Evolutionary conservation across 2,797 vertebrate genomes (phyloP), one percentile per base, ranked within the genome.

Genomic region (Helostoma temminkii): DNA sequence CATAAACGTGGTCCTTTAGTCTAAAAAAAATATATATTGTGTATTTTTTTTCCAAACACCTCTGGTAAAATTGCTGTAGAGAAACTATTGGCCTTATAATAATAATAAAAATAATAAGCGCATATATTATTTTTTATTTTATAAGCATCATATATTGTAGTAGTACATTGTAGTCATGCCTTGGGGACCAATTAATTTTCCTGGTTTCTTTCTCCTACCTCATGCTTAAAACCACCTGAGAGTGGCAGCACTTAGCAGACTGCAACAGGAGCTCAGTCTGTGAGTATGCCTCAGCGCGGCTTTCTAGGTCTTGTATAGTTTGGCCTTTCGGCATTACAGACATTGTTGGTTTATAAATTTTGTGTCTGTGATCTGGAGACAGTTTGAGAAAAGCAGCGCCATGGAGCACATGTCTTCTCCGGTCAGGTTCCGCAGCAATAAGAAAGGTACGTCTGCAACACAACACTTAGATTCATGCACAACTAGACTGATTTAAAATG

Each of bases 371-470:
- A 19, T 66, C 60, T 48, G 42, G 9, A 32, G 21, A 37, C 34
- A 65, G 56, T 53, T 62, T 61, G 45, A 26, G 37, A 41, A n/a
- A 24, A 57, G 25, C 10, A 7, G 55, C 64, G 63, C 24, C 34
- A 93, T 92, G 91, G 83, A 93, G 57, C 90, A 82, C 68, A 90
- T 90, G 90, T 92, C 92, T 5, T 91, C 90, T 32, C 92, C 91
- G 0, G 86, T 93, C 63, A 77, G 91, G 75, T 88, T 90, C 56
- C 86, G 87, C 64, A 56, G 34, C 77, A 80, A 12, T 50, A 87
- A 78, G 7, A 88, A 72, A 83, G 91, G 92, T 92, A 83, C 1
- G 73, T 75, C 7, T 16, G 5, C 19, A 24, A 48, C 55, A 18
- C 3, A 4, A 12, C 11, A 34, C 15, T 12, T 34, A 12, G 15